A percentile compares a stretch with the other conserved stretches of the same genome.
These are phyloP conservation scores for Thomomys bottae DNA, from an alignment of 2,113 vertebrate genomes.

Conservation along the genomic window DNA sequence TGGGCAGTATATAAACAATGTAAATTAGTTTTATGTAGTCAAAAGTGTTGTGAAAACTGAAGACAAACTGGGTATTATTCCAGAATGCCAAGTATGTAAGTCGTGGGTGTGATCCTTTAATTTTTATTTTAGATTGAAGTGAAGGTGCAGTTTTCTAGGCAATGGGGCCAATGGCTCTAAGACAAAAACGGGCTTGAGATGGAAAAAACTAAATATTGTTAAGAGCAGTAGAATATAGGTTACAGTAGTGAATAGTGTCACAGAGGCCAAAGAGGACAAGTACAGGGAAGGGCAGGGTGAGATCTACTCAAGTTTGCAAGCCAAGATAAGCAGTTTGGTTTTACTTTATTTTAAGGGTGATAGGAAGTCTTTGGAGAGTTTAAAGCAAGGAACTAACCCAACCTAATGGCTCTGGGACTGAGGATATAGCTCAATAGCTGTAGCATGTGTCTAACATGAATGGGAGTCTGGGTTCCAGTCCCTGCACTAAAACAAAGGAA, in stretches of 20 bases:
- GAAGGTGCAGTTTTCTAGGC: not conserved
- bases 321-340: not conserved
- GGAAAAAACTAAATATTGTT: not conserved
- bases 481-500: not conserved
- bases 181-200: not conserved
- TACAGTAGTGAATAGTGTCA: not conserved
- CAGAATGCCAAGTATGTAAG: not conserved
- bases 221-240: not conserved
- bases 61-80: not conserved
- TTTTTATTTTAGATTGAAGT: conserved; percentile 31
- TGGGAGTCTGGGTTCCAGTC: not conserved
- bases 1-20: not conserved
- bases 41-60: conserved; percentile 19
- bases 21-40: conserved; percentile 11
- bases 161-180: not conserved
- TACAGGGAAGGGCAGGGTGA: too few relatives aligned
- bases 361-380: not conserved
- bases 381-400: not conserved
- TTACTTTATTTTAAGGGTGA: conserved; percentile 26
- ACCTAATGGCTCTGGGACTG: not conserved
- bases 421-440: not conserved
- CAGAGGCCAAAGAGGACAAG: not conserved
- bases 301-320: not conserved
- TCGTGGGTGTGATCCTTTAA: not conserved
- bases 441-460: not conserved